phyloP scores from a whole-genome alignment of 2,113 vertebrate species.

The Podilymbus podiceps region DNA sequence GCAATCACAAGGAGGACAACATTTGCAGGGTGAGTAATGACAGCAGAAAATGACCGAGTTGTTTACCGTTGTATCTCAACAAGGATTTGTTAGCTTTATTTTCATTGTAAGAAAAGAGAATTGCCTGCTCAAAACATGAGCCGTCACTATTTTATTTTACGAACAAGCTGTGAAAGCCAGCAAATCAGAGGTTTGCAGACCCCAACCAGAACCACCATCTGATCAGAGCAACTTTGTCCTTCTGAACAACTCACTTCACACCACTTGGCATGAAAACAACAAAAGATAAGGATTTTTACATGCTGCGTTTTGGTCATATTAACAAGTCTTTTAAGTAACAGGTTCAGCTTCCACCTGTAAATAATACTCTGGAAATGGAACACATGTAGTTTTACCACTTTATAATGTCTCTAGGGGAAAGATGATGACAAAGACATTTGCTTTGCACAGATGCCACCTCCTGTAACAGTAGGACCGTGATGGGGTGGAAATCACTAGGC shows the following conservation, averaged over 20 bases:
- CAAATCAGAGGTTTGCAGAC: neutral
- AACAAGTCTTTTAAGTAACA: neutral
- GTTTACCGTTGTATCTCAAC: neutral
- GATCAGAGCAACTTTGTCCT: neutral
- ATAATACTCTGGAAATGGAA: neutral
- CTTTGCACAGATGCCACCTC: neutral
- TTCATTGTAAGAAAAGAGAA: neutral
- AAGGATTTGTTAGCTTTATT: neutral
- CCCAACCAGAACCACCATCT: neutral
- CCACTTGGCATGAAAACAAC: accelerated
- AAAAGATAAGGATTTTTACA: neutral
- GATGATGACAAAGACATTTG: neutral
- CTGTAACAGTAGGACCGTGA: neutral
- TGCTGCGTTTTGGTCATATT: neutral
- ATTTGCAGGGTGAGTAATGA: neutral
- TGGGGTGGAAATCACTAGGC: neutral
- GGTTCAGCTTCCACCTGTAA: neutral
- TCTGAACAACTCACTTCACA: neutral
- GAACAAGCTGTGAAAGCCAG: neutral
- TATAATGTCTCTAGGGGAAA: neutral
- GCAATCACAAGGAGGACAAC: neutral
- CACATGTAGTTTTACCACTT: neutral
- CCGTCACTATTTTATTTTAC: neutral
- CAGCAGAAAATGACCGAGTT: neutral
- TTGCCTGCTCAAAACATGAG: neutral